Evolutionary conservation across 2,113 vertebrate species (phyloP), one percentile per base, ranked within the genome.

Genomic region (Burhinus bistriatus): DNA sequence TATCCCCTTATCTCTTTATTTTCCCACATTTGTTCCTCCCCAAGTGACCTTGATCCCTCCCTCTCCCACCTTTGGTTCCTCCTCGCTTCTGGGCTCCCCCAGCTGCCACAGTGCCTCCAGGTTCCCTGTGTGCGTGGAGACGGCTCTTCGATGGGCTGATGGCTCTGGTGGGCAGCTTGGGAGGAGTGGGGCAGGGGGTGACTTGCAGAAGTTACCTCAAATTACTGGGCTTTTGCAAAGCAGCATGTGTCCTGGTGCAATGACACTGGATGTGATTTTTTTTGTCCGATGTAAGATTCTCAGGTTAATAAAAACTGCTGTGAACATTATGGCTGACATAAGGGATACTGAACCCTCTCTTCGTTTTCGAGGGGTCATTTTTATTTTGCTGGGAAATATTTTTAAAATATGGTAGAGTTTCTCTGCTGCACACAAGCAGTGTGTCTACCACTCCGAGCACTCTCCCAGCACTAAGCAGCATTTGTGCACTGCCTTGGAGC

Each of bases 91-190:
- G 26, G 45, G 40, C 12, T 77, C 23, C 11, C 30, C 23, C 12
- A 11, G n/a, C 32, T 57, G 64, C 36, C 1, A 1, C 0, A 0
- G 13, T 34, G 30, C 9, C 64, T 77, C n/a, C 29, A n/a, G 52
- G 40, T 11, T 57, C 29, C 32, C n/a, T 21, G 26, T 18, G n/a
- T 47, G 40, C 1, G 0, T 15, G 12, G 16, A 76, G 54, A 10
- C 2, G 1, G 34, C 15, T 34, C 70, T 52, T 34, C 0, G 2
- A 11, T 62, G 47, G 47, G 36, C 58, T 72, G 38, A 44, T 27
- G 30, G 44, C 26, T 49, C 36, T 1, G 1, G 11, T 30, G 40
- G 26, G 30, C 17, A 26, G 27, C 23, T 25, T 61, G 27, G 58
- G 29, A 72, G 27, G 21, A 57, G 25, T 2, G 2, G 18, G 15